A percentile compares a stretch with the other conserved stretches of the same genome.
Evolutionary conservation across 2,797 vertebrate species (phyloP).

Genomic region (Hypotaenidia philippensis): DNA sequence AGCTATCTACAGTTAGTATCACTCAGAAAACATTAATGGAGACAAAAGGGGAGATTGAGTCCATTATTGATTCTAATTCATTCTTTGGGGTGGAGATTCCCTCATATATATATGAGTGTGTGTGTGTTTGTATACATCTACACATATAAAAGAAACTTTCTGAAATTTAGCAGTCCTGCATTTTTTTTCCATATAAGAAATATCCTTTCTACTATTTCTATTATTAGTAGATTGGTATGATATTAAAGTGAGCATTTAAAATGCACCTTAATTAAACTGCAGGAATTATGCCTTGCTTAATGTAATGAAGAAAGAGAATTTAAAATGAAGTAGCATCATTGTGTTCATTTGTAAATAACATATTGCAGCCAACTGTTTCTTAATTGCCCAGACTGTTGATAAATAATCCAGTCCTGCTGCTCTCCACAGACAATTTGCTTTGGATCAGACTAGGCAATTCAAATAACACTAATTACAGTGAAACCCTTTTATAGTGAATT

Average conservation of each 20-base stretch:
- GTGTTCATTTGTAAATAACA: conserved; percentile 87
- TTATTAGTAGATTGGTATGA: conserved; percentile 53
- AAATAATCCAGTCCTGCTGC: conserved; percentile 91
- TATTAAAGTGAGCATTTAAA: conserved; percentile 71
- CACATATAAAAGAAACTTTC: accelerated
- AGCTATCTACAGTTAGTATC: background rate
- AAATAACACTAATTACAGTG: conserved; percentile 89
- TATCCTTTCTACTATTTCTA: conserved; percentile 23
- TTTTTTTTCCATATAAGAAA: conserved; percentile 15
- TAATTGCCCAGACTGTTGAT: conserved; percentile 95
- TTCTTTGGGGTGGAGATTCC: background rate
- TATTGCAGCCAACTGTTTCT: conserved; percentile 94
- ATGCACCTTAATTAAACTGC: conserved; percentile 75
- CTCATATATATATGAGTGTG: background rate
- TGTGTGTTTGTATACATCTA: background rate
- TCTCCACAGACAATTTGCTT: conserved; percentile 92
- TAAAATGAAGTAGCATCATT: conserved; percentile 82
- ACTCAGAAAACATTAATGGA: background rate
- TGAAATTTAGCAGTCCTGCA: background rate
- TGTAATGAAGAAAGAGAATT: conserved; percentile 79
- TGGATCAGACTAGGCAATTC: conserved; percentile 91
- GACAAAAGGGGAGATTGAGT: background rate
- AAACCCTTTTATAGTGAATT: conserved; percentile 76
- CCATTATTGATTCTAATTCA: background rate
- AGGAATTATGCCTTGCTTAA: conserved; percentile 73